Evolutionary conservation across 2,888 invertebrate species (phyloP), one percentile per base, ranked within the genome.

Genomic region (Eupithecia vulgata): DNA sequence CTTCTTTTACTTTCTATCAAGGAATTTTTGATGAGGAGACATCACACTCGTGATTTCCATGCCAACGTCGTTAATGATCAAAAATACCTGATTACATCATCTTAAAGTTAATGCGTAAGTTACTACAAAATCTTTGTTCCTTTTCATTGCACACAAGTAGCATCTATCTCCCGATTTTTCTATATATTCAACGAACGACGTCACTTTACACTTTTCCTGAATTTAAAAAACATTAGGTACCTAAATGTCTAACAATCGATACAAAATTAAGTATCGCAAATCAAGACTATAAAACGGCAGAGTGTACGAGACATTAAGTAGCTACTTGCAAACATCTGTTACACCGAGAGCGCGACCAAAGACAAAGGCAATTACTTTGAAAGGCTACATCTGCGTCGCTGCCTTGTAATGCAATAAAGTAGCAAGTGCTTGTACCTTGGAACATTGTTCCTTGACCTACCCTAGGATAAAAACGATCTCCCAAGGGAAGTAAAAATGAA

Each of bases 361-460:
- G 68, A 74, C 71, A 74, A 68, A 61, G 57, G 68, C 74, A 74
- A 74, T 74, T 74, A 74, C 74, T 74, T 71, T 52, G 71, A 66
- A 45, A 45, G 17, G 68, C 66, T 68, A 71, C 74, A 73, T 73
- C 70, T 70, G 70, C 73, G 37, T 68, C 48, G 68, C 42, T 68
- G 64, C 52, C 61, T 68, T 68, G 61, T 71, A 74, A 74, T 71
- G 71, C 74, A 74, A 74, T 71, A 74, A 71, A 65, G 70, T 70
- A 65, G 64, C 34, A 61, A 61, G n/a, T 64, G 21, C 35, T 21
- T 3, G 8, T 62, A 52, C 21, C 21, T 57, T 57, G 57, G 12
- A 57, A 57, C 12, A 57, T 57, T 57, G 57, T 57, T 25, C 57
- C 25, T 57, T 13, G 52, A 52, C 52, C 21, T 52, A 52, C 21